phyloP scores from a whole-genome alignment of 2,113 vertebrate genomes.

The Scartelaos histophorus region DNA sequence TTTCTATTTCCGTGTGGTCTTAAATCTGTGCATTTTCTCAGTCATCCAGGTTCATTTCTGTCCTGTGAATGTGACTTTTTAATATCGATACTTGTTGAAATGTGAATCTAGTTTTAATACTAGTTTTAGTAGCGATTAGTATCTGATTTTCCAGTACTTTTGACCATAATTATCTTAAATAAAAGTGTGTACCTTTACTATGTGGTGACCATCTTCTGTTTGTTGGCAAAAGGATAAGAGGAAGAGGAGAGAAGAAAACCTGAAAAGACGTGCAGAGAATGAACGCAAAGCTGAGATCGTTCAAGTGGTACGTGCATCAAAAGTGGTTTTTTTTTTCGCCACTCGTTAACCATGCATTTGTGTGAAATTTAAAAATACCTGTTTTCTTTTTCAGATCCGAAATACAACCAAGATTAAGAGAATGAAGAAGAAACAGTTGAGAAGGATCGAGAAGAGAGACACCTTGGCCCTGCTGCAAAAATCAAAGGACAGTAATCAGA shows the following conservation, averaged over 20 bases:
- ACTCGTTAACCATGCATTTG: neutral
- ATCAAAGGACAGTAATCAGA: constrained; percentile 56
- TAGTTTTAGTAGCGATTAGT: too few species aligned
- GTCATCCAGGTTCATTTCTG: too few species aligned
- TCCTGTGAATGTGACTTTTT: too few species aligned
- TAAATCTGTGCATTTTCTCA: too few species aligned
- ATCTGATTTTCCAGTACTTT: too few species aligned
- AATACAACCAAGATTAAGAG: constrained; percentile 91
- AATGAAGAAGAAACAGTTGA: constrained; percentile 90
- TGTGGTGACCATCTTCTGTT: neutral
- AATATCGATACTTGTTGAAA: too few species aligned
- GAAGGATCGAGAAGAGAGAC: constrained; percentile 88
- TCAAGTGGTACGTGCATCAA: constrained; percentile 85
- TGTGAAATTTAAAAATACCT: neutral
- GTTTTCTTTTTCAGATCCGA: constrained; percentile 76
- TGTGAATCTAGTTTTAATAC: too few species aligned
- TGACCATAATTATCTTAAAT: neutral
- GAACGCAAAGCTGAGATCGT: constrained; percentile 88
- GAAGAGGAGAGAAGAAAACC: constrained; percentile 83
- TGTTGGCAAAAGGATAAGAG: constrained; percentile 82
- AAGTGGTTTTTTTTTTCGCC: neutral
- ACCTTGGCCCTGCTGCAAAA: constrained; percentile 83
- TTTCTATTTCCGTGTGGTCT: too few species aligned
- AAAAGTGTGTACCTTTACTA: neutral
- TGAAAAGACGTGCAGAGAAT: constrained; percentile 84